These are phyloP conservation scores for Stomatorhinus ivindoensis DNA, from an alignment of 2,113 vertebrate species.

Conservation along the genomic window DNA sequence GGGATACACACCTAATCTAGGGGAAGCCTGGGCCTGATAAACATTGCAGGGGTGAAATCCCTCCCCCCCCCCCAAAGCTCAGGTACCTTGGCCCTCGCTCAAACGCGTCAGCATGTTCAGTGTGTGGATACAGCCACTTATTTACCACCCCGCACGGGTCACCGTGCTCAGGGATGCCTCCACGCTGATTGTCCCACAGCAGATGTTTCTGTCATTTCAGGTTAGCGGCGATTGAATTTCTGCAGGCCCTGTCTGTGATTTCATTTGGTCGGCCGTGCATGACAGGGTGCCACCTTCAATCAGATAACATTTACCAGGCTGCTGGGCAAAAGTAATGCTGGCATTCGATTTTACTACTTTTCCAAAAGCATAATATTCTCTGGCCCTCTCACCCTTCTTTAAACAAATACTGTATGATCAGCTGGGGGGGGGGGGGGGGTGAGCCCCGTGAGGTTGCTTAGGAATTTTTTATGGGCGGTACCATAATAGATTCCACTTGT, in stretches of 20 bases:
- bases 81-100: slow-evolving; percentile 10
- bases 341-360: background rate
- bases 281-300: background rate
- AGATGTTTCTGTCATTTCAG: background rate
- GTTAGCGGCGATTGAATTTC: background rate
- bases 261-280: background rate
- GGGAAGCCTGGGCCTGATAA: slow-evolving; percentile 47
- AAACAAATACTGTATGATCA: background rate
- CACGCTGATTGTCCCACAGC: background rate
- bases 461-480: background rate
- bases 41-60: slow-evolving; percentile 41
- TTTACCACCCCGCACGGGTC: slow-evolving; percentile 47
- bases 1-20: background rate
- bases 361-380: background rate
- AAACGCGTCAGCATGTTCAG: slow-evolving; percentile 39
- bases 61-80: background rate
- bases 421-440: background rate
- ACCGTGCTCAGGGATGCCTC: slow-evolving; percentile 9
- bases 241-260: background rate
- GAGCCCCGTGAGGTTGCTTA: background rate
- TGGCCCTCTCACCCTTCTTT: background rate
- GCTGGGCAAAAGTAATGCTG: background rate
- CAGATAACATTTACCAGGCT: background rate
- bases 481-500: background rate
- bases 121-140: slow-evolving; percentile 34